Evolutionary conservation across 2,113 vertebrate species (phyloP).

Genomic region (Glareola pratincola): DNA sequence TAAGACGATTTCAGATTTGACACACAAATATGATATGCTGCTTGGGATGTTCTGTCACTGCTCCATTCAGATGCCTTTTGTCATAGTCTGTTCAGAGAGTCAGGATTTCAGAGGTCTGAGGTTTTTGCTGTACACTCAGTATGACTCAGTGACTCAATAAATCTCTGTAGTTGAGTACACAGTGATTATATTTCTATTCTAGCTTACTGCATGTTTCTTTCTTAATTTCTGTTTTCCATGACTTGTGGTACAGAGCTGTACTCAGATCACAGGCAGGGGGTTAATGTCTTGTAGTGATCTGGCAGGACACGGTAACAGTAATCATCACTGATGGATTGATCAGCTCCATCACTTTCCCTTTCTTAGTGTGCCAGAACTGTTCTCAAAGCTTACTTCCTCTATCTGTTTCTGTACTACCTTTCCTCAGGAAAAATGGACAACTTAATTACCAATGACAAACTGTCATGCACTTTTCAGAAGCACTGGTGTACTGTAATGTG

Average conservation of each 20-base stretch:
- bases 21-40: not conserved
- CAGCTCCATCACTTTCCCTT: not conserved
- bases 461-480: not conserved
- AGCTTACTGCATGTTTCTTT: not conserved
- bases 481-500: fast-evolving
- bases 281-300: not conserved
- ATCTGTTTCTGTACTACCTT: not conserved
- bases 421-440: not conserved
- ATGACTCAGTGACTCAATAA: not conserved
- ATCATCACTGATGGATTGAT: not conserved
- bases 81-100: not conserved
- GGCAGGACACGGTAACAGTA: not conserved
- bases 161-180: not conserved
- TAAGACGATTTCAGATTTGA: not conserved
- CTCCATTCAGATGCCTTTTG: not conserved
- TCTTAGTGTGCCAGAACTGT: not conserved
- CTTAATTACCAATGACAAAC: not conserved
- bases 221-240: not conserved
- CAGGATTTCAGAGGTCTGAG: not conserved
- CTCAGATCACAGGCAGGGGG: not conserved
- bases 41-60: not conserved
- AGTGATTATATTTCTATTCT: not conserved
- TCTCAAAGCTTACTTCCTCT: not conserved
- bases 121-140: not conserved
- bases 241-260: not conserved